Evolutionary conservation across 2,797 vertebrate genomes (phyloP).

Genomic region (Apodemus agrarius): DNA sequence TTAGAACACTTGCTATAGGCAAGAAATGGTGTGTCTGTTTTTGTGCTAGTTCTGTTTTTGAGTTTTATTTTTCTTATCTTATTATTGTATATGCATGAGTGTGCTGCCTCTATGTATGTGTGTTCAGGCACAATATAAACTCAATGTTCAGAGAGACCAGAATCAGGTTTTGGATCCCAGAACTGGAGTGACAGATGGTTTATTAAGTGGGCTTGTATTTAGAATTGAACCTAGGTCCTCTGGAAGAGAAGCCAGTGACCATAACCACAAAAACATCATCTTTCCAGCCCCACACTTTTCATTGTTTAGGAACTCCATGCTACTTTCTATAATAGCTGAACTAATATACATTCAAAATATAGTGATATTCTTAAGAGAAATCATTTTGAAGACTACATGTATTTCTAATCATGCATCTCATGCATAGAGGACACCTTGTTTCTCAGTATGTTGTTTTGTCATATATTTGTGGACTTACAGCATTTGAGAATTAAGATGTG

Average conservation of each 20-base stretch:
- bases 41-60: neutral
- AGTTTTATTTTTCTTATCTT: neutral
- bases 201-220: neutral
- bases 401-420: neutral
- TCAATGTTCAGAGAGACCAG: neutral
- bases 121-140: neutral
- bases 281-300: neutral
- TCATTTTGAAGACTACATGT: neutral
- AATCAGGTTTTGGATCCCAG: too few relatives aligned
- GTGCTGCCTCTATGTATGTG: neutral
- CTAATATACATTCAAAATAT: neutral
- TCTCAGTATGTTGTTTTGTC: neutral
- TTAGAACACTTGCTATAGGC: neutral
- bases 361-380: neutral
- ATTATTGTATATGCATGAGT: neutral
- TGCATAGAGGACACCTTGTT: neutral
- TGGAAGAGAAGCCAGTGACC: neutral
- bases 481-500: neutral
- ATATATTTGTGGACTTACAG: neutral
- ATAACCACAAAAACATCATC: neutral
- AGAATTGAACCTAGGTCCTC: neutral
- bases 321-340: neutral
- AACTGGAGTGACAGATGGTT: neutral
- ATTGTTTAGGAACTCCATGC: neutral
- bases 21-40: neutral